These are phyloP conservation scores for Philereme transversata DNA, from an alignment of 2,888 invertebrate species.

Conservation along the genomic window DNA sequence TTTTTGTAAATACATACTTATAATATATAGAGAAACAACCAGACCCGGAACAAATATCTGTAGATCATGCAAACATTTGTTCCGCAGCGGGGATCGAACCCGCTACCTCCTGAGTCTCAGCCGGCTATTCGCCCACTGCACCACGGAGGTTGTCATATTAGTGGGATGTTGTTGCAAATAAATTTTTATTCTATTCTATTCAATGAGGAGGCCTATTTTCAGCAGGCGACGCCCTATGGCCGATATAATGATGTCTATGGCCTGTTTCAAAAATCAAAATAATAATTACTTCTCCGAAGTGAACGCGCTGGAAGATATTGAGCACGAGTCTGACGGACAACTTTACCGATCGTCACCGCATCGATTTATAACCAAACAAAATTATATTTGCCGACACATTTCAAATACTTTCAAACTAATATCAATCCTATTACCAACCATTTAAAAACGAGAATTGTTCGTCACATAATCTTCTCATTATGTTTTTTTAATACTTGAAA, in stretches of 20 bases:
- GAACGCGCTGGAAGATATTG: conserved; percentile 62
- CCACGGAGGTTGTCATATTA: too few species aligned
- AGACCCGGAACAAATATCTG: too few species aligned
- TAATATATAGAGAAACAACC: too few species aligned
- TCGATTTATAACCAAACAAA: conserved; percentile 61
- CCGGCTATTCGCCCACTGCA: too few species aligned
- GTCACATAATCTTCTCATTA: conserved; percentile 28
- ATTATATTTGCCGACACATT: conserved; percentile 38
- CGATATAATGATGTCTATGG: not conserved
- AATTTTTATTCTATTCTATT: too few species aligned
- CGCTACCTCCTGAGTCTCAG: too few species aligned
- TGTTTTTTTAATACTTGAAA: conserved; percentile 68
- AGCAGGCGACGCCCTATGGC: too few species aligned
- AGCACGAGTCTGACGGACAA: conserved; percentile 80
- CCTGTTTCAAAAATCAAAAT: conserved; percentile 56
- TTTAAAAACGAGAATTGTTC: conserved; percentile 29
- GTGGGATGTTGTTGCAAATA: too few species aligned
- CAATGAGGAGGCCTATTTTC: too few species aligned
- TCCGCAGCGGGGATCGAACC: too few species aligned
- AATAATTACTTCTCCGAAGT: conserved; percentile 68
- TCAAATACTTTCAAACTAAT: conserved; percentile 31
- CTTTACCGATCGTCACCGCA: conserved; percentile 78
- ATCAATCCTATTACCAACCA: conserved; percentile 45
- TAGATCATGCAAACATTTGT: too few species aligned
- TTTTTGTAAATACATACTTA: too few species aligned